Evolutionary conservation across 2,888 invertebrate genomes (phyloP).

Genomic region (Trichacis sp.): DNA sequence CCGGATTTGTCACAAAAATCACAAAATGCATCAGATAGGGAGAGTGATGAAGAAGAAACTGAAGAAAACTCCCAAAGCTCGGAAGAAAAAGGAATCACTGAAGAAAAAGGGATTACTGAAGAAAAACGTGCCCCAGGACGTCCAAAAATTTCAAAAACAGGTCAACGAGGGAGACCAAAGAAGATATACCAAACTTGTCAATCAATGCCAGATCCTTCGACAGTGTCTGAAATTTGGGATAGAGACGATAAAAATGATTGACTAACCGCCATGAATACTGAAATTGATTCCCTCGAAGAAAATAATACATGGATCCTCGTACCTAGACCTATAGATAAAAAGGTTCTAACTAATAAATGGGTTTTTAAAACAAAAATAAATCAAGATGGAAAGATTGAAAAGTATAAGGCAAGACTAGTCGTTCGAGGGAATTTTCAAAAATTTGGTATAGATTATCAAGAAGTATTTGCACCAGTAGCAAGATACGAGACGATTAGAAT

Average conservation of each 20-base stretch:
- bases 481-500: conserved; percentile 44
- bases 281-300: conserved; percentile 36
- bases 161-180: conserved; percentile 1
- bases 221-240: conserved; percentile 13
- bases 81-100: conserved; percentile 23
- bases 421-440: conserved; percentile 41
- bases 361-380: conserved; percentile 34
- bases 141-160: background rate
- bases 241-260: conserved; percentile 21
- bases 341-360: conserved; percentile 36
- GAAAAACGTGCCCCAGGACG: background rate
- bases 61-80: too few relatives aligned
- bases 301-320: conserved; percentile 43
- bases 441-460: conserved; percentile 40
- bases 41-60: too few relatives aligned
- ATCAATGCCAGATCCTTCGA: background rate
- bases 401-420: conserved; percentile 45
- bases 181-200: background rate
- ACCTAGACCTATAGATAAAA: conserved; percentile 20
- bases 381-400: conserved; percentile 26
- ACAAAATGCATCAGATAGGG: too few relatives aligned
- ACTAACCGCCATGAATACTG: conserved; percentile 33
- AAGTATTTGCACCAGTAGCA: conserved; percentile 45
- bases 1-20: too few relatives aligned
- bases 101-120: background rate